phyloP scores from a whole-genome alignment of 2,113 vertebrate species.

The Colaptes auratus region DNA sequence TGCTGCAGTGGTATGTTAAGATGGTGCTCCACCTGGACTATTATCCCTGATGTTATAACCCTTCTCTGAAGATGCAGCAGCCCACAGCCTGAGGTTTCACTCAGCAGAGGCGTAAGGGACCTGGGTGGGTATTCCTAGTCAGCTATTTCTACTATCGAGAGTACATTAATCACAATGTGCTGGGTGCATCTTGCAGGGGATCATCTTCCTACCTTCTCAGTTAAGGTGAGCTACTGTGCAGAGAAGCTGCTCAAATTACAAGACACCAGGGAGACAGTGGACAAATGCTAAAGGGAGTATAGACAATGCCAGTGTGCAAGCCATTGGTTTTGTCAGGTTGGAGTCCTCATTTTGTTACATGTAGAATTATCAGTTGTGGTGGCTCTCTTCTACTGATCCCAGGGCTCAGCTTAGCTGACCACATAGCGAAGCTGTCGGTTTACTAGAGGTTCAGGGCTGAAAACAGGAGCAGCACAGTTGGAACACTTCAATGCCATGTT shows the following conservation, averaged over 20 bases:
- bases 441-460: not conserved
- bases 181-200: not conserved
- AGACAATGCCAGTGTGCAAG: not conserved
- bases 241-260: not conserved
- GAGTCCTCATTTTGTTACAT: not conserved
- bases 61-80: not conserved
- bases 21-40: not conserved
- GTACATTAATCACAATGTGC: not conserved
- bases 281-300: not conserved
- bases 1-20: fast-evolving
- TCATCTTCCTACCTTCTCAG: not conserved
- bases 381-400: not conserved
- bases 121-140: not conserved
- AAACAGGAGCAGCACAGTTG: not conserved
- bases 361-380: not conserved
- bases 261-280: not conserved
- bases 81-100: not conserved
- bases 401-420: fast-evolving
- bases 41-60: not conserved
- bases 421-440: fast-evolving
- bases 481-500: fast-evolving
- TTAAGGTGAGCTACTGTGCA: not conserved
- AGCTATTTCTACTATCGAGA: not conserved
- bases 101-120: not conserved
- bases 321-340: not conserved